phyloP scores from a whole-genome alignment of 2,797 vertebrate genomes.

The Cheirogaleus major region DNA sequence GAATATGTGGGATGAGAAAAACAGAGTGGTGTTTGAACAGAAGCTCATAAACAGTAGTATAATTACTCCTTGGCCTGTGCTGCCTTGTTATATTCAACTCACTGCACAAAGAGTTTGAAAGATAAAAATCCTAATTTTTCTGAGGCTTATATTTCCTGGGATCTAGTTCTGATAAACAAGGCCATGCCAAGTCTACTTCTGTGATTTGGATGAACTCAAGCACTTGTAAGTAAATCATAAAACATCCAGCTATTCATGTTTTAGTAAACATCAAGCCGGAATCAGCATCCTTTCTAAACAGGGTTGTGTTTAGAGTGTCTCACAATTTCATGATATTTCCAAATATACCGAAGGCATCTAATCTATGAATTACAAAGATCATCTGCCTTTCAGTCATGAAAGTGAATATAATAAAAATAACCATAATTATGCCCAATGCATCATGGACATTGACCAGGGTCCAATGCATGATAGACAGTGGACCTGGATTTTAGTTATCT shows the following conservation, averaged over 20 bases:
- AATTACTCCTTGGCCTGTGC: constrained; percentile 1
- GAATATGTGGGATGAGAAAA: constrained; percentile 19
- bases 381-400: neutral
- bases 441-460: neutral
- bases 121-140: constrained; percentile 17
- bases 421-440: neutral
- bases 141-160: neutral
- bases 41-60: constrained; percentile 18
- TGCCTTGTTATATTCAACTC: neutral
- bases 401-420: constrained; percentile 13
- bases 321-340: neutral
- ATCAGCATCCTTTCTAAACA: constrained; percentile 25
- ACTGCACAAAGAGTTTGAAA: constrained; percentile 34
- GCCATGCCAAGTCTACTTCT: constrained; percentile 51
- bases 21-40: constrained; percentile 19
- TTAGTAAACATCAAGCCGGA: constrained; percentile 11
- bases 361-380: neutral
- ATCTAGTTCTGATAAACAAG: neutral
- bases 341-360: neutral
- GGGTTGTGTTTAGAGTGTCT: constrained; percentile 23
- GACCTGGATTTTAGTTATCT: constrained; percentile 24
- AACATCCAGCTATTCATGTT: constrained; percentile 29
- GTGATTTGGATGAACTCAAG: constrained; percentile 19
- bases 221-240: constrained; percentile 8
- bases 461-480: neutral